These are phyloP conservation scores for Aleadryas rufinucha DNA, from an alignment of 2,113 vertebrate genomes.

Conservation along the genomic window DNA sequence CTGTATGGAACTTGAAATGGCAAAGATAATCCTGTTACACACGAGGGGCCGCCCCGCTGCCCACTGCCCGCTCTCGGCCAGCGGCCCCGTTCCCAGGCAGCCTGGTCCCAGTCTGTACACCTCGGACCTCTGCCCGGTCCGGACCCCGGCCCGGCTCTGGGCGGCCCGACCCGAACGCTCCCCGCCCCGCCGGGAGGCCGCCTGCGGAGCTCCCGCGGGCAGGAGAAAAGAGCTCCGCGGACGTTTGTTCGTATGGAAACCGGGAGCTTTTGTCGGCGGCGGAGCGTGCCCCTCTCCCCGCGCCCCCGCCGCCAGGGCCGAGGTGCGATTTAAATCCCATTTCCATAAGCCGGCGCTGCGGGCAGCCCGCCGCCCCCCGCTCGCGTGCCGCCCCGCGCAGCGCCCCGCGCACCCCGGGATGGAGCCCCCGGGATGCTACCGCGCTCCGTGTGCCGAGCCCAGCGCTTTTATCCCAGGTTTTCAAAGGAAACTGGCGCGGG, in stretches of 20 bases:
- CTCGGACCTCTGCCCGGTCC: not conserved
- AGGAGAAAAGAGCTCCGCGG: not conserved
- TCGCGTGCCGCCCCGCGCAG: slow-evolving; percentile 27
- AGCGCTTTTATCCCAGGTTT: not conserved
- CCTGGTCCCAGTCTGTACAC: not conserved
- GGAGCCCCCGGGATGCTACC: not conserved
- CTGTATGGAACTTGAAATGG: slow-evolving; percentile 72
- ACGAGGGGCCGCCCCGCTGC: not conserved
- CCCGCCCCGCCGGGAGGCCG: not conserved
- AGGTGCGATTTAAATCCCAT: not conserved
- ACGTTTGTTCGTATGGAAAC: not conserved
- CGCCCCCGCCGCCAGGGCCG: not conserved
- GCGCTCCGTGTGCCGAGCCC: not conserved
- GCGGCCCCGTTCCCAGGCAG: not conserved
- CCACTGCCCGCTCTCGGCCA: not conserved
- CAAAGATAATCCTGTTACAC: slow-evolving; percentile 79
- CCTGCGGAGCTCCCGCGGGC: not conserved
- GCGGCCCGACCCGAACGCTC: not conserved
- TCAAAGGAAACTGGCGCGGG: not conserved
- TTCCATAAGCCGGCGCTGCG: slow-evolving; percentile 26
- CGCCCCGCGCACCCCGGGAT: not conserved
- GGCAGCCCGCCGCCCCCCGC: not conserved
- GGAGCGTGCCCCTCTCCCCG: not conserved
- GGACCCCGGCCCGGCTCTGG: no score
- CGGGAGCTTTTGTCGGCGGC: not conserved